Evolutionary conservation across 2,797 vertebrate species (phyloP).

Genomic region (Apogon hyalosoma): DNA sequence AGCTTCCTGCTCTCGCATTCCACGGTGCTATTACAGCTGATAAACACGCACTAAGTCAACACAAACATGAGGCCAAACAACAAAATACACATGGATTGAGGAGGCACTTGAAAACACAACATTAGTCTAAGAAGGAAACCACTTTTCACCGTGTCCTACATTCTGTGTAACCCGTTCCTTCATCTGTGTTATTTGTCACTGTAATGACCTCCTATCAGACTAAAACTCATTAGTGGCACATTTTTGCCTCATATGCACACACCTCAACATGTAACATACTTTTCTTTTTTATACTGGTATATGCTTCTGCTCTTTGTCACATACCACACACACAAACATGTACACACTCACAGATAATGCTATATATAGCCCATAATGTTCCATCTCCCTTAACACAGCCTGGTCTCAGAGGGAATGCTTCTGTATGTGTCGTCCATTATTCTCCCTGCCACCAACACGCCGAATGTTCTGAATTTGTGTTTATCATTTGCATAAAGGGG

Average conservation of each 20-base stretch:
- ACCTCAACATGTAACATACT: constrained; percentile 7
- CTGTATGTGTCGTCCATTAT: not conserved
- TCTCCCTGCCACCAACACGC: constrained; percentile 9
- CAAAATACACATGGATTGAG: not conserved
- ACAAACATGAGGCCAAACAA: constrained; percentile 3
- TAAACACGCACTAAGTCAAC: constrained; percentile 4
- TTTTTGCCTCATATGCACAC: constrained; percentile 2
- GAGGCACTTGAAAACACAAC: constrained; percentile 1
- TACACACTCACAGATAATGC: constrained; percentile 18
- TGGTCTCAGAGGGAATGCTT: constrained; percentile 44
- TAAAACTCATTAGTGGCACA: constrained; percentile 35
- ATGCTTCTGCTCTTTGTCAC: constrained; percentile 4
- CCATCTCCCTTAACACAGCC: constrained; percentile 18
- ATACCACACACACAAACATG: constrained; percentile 20
- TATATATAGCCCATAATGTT: constrained; percentile 41
- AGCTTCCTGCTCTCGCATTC: constrained; percentile 33
- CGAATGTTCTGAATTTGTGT: constrained; percentile 8
- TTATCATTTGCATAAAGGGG: constrained; percentile 2
- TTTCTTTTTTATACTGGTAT: constrained; percentile 1
- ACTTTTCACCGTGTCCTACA: constrained; percentile 49
- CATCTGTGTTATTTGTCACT: constrained; percentile 48
- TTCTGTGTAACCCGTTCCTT: constrained; percentile 17
- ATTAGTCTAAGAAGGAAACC: constrained; percentile 13
- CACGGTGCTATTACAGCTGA: constrained; percentile 2
- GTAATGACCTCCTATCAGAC: constrained; percentile 16